Evolutionary conservation across 2,113 vertebrate species (phyloP), one percentile per base, ranked within the genome.

Genomic region (Leucosticte australis): DNA sequence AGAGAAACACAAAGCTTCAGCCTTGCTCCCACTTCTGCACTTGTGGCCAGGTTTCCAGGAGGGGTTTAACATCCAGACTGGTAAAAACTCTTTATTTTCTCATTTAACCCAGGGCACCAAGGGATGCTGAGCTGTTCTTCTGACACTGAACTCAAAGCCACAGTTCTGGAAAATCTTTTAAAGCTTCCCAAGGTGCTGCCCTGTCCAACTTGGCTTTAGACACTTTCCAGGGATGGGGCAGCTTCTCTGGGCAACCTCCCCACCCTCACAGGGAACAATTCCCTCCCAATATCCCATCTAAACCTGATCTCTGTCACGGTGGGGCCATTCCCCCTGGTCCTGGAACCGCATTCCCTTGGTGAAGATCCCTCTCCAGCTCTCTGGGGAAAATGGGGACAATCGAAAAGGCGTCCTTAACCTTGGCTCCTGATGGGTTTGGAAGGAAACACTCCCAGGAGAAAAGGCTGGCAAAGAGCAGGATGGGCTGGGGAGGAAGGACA

Each of bases 161-260:
- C 24, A 26, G 14, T 13, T 87, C 55, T 78, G 63, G 12, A 35
- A 65, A 76, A 15, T 9, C 26, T 24, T 86, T 42, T 39, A 41
- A 62, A 76, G 9, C 76, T 23, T 74, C 18, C 26, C 9, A 7
- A 62, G 23, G 33, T 53, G 55, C 50, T 86, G 24, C 41, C 9
- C 33, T 0, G 0, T n/a, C 47, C 75, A 31, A 1, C 7, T 5
- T 52, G 37, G 13, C 44, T 23, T 59, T 52, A 23, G 23, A 26
- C 10, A n/a, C 7, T 52, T n/a, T 13, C 18, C 27, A 44, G 6
- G 18, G 37, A 52, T n/a, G 67, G 10, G 19, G 33, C 27, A 65
- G 52, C 37, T 67, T 4, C 33, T 39, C 8, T 39, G 68, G 76
- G 31, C 14, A 65, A 9, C 18, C 10, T 71, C 2, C 6, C 17